phyloP scores from a whole-genome alignment of 2,888 invertebrate species.

The Stomorhina lunata region DNA sequence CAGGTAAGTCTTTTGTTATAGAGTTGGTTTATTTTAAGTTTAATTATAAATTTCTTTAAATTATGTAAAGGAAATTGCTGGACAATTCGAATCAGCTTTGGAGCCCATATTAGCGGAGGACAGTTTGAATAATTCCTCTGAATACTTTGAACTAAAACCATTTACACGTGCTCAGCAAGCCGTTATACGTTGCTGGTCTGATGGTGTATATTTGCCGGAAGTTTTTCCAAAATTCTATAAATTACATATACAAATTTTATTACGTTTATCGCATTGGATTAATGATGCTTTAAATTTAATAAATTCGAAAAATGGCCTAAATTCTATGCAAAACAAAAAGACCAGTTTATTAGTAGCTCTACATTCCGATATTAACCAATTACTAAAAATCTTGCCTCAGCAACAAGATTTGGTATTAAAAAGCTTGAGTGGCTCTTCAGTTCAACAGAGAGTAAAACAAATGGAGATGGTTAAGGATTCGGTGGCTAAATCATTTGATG shows the following conservation, averaged over 20 bases:
- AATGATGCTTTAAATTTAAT: conserved; percentile 79
- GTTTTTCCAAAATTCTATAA: conserved; percentile 93
- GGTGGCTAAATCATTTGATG: conserved; percentile 72
- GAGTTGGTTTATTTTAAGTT: not conserved
- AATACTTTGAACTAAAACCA: conserved; percentile 70
- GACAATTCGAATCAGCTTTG: conserved; percentile 79
- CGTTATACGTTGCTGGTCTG: conserved; percentile 86
- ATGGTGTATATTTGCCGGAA: conserved; percentile 89
- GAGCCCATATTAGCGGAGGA: conserved; percentile 73
- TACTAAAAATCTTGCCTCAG: conserved; percentile 70
- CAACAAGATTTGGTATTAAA: conserved; percentile 85
- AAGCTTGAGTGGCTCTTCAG: conserved; percentile 78
- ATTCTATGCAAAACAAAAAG: conserved; percentile 67
- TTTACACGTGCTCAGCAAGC: conserved; percentile 82
- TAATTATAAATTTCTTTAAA: not conserved
- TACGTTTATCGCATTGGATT: conserved; percentile 90
- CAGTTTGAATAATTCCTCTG: conserved; percentile 61
- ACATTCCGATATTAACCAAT: conserved; percentile 73
- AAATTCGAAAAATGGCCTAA: conserved; percentile 27
- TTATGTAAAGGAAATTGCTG: conserved; percentile 87
- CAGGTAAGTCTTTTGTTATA: conserved; percentile 80
- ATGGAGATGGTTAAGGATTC: conserved; percentile 66
- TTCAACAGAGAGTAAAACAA: conserved; percentile 65
- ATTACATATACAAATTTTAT: conserved; percentile 89
- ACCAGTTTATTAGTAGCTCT: conserved; percentile 72